Base-by-base conservation (phyloP, 2,888 invertebrate genomes). In the Cenopis cana region DNA sequence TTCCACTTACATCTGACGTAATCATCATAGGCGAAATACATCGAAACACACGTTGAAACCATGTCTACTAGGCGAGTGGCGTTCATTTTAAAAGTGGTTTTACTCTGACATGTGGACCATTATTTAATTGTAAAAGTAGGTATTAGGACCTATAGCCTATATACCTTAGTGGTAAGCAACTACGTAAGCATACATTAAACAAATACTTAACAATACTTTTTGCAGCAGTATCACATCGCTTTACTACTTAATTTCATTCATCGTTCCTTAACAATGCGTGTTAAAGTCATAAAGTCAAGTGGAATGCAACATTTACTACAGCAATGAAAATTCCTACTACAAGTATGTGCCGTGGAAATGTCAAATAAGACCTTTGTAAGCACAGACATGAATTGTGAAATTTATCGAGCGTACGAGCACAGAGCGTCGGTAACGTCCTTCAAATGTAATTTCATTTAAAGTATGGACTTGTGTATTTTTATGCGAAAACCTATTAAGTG, bases 371-470 rank as follows among this genome's bases (percentile, higher is more conserved):
- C 65, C 17, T 36, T 59, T 17, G 50, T n/a, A 59, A 61, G 41
- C 52, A 17, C 69, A 11, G 52, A 52, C 41, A 41, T 11, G 66
- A 57, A 54, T 29, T 52, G 50, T 59, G n/a, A 41, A 66, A 46
- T 66, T 65, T 60, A 70, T 66, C 17, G 54, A 60, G 57, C 52
- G 52, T 33, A n/a, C n/a, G n/a, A 49, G 59, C 24, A 17, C 6
- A 17, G 49, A 67, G 68, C 57, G 46, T 33, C 41, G 59, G 57
- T 46, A 65, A 65, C 59, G 33, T 54, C 68, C 55, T 61, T 61
- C 38, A 50, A 57, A 57, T 52, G 65, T 46, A 65, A 66, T 70
- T 65, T 70, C 33, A 33, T 36, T 20, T 70, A 36, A 38, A 65
- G 59, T 65, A 60, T 65, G 52, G 38, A 60, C 4, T 24, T 24